Evolutionary conservation across 2,888 invertebrate species (phyloP).

Genomic region (Nomada ferruginata): DNA sequence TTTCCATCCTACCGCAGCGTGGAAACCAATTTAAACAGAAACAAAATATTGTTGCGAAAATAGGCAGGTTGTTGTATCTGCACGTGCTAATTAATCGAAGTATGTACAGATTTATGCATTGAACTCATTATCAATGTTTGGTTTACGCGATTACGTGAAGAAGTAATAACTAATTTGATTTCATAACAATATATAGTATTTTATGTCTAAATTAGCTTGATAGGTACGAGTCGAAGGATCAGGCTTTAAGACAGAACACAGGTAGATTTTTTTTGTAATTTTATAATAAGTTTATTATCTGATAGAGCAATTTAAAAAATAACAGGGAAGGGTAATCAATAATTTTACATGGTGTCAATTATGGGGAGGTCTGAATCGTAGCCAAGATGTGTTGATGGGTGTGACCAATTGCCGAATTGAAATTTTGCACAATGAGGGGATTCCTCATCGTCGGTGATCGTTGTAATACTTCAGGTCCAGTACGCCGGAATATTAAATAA

Average conservation of each 20-base stretch:
- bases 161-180: conserved; percentile 3
- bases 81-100: not conserved
- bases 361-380: conserved; percentile 3
- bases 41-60: too few species aligned
- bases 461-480: conserved; percentile 59
- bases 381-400: conserved; percentile 14
- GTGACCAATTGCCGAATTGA: conserved; percentile 35
- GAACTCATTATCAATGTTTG: not conserved
- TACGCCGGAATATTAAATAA: conserved; percentile 32
- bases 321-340: not conserved
- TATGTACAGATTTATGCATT: not conserved
- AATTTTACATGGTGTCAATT: conserved; percentile 37
- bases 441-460: conserved; percentile 40
- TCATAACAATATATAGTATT: not conserved
- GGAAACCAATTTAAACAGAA: too few species aligned
- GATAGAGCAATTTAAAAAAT: conserved; percentile 37
- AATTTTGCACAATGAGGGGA: conserved; percentile 35
- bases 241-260: not conserved
- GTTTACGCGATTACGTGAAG: not conserved
- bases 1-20: too few species aligned
- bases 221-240: too few species aligned
- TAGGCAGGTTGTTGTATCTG: not conserved
- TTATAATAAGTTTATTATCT: conserved; percentile 54
- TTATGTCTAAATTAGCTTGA: not conserved
- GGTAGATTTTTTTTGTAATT: conserved; percentile 2